phyloP scores from a whole-genome alignment of 2,113 vertebrate species.

The Melierax canorus region DNA sequence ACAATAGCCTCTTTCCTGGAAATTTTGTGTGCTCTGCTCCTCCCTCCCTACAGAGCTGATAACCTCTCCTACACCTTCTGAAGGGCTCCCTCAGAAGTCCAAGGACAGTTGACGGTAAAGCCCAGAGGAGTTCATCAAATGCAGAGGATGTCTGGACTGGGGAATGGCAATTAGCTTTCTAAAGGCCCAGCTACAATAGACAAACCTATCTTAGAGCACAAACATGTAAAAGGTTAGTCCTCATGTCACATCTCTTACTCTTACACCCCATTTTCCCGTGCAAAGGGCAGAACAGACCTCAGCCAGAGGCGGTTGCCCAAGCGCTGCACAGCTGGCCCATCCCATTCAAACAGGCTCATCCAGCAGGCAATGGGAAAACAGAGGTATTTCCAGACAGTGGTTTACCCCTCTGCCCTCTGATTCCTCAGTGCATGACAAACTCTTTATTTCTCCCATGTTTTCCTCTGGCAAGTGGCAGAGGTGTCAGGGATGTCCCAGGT shows the following conservation, averaged over 20 bases:
- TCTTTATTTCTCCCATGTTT: neutral
- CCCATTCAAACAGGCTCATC: neutral
- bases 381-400: neutral
- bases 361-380: neutral
- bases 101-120: neutral
- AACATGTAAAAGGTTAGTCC: neutral
- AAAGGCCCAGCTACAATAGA: neutral
- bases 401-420: neutral
- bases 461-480: neutral
- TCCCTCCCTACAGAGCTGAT: neutral
- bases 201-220: neutral
- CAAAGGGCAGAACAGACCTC: neutral
- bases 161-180: neutral
- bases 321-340: neutral
- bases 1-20: neutral
- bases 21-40: neutral
- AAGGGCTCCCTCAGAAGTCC: neutral
- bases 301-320: accelerated
- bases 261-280: neutral
- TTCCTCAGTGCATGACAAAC: neutral
- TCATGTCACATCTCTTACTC: neutral
- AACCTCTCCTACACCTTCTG: neutral
- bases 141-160: neutral
- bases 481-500: neutral
- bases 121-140: neutral